Base-by-base conservation (phyloP, 2,888 invertebrate species). In the Thera obeliscata region DNA sequence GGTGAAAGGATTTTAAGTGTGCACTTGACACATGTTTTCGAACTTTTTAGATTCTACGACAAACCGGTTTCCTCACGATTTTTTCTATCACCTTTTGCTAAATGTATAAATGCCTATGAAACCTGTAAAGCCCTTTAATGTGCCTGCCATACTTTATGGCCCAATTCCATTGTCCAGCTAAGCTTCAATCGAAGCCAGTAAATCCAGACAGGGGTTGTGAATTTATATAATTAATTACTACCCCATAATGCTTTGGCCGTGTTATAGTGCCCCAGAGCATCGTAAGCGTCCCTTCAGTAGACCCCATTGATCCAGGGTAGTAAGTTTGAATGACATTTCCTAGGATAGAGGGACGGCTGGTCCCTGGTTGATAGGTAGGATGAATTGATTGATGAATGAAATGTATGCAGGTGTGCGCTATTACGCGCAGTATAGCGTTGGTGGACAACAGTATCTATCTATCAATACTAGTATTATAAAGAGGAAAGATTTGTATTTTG, bases 181-280 rank as follows among this genome's bases (percentile, higher is more conserved):
- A 79, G 78, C 80, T 76, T 78, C 77, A 78, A 83, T 77, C 84
- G 83, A 85, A 83, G 83, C 70, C 68, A 69, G 71, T 75, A 75
- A 74, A 75, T 75, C 69, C 71, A 60, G 71, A 77, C 77, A 80
- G 79, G 80, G 79, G 80, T 81, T 75, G 77, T 80, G 81, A 85
- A 87, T 84, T 87, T 83, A 79, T 81, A 85, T 88, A 89, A 90
- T 90, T 90, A 90, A 90, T 90, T 86, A 87, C 80, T 77, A 76
- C 70, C 74, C 77, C 77, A 83, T 88, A 88, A 86, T 83, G 82
- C 84, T 81, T 78, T 76, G 80, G 78, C 75, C 74, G 74, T 74
- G 78, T 86, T 87, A 89, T 81, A 78, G 83, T 78, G 80, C 89
- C 88, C 89, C 72, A 67, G 87, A 87, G 89, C 82, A 76, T 84